A percentile compares a stretch with the other conserved stretches of the same genome.
Conservation (phyloP, 1,140 invertebrate species). For the Neodiprion fabricii region DNA sequence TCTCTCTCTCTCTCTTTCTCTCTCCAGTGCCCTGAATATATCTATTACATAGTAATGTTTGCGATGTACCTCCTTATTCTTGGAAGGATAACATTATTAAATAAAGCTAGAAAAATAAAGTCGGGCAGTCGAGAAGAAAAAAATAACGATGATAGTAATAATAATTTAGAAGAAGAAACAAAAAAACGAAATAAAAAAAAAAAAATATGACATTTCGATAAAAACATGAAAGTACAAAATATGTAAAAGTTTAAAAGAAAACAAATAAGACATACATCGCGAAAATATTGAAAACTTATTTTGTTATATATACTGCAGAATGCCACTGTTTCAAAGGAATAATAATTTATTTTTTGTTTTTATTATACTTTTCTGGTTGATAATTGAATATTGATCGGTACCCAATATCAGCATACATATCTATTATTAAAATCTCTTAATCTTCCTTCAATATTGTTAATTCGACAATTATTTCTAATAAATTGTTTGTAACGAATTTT, state of each 20-base stretch:
- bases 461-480: background rate
- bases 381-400: conserved; percentile 4
- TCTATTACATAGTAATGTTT: background rate
- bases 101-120: too few species aligned
- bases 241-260: background rate
- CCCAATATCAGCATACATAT: background rate
- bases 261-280: background rate
- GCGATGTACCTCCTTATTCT: background rate
- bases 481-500: background rate
- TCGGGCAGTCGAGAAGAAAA: too few species aligned
- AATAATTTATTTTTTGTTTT: background rate
- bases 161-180: background rate
- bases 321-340: background rate
- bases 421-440: background rate
- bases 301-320: background rate
- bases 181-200: background rate
- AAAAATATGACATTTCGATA: background rate
- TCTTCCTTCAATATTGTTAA: background rate
- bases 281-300: background rate
- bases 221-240: conserved; percentile 4
- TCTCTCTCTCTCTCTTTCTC: too few species aligned
- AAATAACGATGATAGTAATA: background rate
- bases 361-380: background rate
- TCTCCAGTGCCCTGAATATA: background rate
- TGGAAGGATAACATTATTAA: background rate